phyloP scores from a whole-genome alignment of 2,797 vertebrate genomes.

The Pseudopleuronectes americanus region DNA sequence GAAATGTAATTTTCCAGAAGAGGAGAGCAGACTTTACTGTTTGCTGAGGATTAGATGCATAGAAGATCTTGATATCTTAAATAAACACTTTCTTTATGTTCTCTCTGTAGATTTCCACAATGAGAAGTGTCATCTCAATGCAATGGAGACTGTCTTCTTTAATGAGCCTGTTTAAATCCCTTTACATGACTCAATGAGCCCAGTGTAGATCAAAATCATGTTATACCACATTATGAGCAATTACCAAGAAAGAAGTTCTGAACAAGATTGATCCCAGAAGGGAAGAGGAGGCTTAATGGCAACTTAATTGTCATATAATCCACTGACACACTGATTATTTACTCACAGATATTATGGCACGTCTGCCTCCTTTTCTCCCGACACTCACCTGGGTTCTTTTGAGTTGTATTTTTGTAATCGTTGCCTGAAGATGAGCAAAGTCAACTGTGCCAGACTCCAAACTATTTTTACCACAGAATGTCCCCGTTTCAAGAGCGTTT shows the following conservation, averaged over 20 bases:
- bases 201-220: conserved; percentile 11
- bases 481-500: conserved; percentile 52
- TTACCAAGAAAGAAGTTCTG: conserved; percentile 5
- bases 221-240: conserved; percentile 19
- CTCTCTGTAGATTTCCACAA: conserved; percentile 10
- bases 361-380: conserved; percentile 32
- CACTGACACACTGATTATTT: conserved; percentile 36
- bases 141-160: neutral
- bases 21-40: conserved; percentile 9
- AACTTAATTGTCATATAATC: conserved; percentile 21
- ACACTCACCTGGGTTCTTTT: conserved; percentile 51
- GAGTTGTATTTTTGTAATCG: conserved; percentile 38
- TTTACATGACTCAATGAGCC: neutral
- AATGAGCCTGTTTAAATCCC: neutral
- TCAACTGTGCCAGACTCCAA: conserved; percentile 54
- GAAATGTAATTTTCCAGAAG: conserved; percentile 11
- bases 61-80: conserved; percentile 1
- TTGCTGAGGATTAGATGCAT: conserved; percentile 21
- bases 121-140: neutral
- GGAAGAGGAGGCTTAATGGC: conserved; percentile 5
- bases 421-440: conserved; percentile 59
- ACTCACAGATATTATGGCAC: conserved; percentile 27
- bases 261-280: conserved; percentile 4
- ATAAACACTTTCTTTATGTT: conserved; percentile 15
- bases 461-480: conserved; percentile 64